Evolutionary conservation across 1,140 invertebrate genomes (phyloP).

Genomic region (Dreissena polymorpha): DNA sequence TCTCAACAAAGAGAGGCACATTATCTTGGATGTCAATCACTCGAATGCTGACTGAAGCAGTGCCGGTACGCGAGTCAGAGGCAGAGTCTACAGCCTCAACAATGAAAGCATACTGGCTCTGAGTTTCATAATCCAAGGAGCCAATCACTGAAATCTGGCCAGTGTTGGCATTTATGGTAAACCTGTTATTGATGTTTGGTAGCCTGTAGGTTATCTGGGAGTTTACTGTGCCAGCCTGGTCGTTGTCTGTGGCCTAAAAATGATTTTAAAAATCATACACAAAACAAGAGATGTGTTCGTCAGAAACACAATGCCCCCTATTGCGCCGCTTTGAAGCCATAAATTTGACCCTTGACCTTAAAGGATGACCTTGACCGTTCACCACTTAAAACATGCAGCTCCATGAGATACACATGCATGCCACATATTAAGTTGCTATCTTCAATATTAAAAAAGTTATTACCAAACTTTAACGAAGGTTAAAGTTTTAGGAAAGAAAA

Average conservation of each 20-base stretch:
- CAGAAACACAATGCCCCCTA: no score
- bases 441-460: no score
- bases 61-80: conserved; percentile 45
- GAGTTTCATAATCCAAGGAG: conserved; percentile 64
- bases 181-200: conserved; percentile 14
- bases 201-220: conserved; percentile 54
- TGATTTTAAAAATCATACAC: not conserved
- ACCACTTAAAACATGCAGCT: no score
- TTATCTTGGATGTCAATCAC: conserved; percentile 65
- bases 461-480: no score
- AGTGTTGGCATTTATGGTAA: conserved; percentile 58
- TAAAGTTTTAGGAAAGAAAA: no score
- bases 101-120: conserved; percentile 53
- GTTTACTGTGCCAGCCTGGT: conserved; percentile 48
- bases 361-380: no score
- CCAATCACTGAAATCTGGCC: conserved; percentile 59
- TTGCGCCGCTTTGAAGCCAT: no score
- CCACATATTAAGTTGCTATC: no score
- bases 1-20: conserved; percentile 62
- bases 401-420: no score
- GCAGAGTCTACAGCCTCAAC: conserved; percentile 64
- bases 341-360: no score
- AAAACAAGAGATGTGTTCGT: no score
- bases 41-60: conserved; percentile 61
- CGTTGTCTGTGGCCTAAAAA: conserved; percentile 57